Base-by-base conservation (phyloP, 1,140 invertebrate genomes). In the Drosophila mayri region DNA sequence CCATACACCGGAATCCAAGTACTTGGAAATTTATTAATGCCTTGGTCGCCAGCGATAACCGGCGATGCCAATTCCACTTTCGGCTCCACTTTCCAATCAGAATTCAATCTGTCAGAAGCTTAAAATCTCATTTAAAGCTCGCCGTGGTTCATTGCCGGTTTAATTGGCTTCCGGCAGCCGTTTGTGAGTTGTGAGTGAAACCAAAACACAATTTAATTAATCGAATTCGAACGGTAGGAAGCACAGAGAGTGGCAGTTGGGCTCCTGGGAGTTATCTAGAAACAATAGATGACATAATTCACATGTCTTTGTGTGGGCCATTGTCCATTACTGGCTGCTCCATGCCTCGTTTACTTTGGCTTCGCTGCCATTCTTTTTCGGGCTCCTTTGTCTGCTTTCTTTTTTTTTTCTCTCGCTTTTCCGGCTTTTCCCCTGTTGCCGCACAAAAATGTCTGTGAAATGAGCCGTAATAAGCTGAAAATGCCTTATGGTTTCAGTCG, bases 21-120 rank as follows among this genome's bases (percentile, higher is more conserved):
- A 74, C 76, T 87, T 83, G 76, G 76, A 71, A 80, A 88, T 87
- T 88, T 87, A 87, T 87, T 87, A 87, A 87, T 84, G 76, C 40
- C 71, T 25, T 25, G 43, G 47, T 40, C 58, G 49, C 38, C 70
- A 44, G 57, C 60, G 57, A 52, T 65, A 65, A 76, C 61, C 66
- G 60, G 60, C 46, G 65, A 66, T 66, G 20, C 18, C 35, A 61
- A 60, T 76, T 76, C n/a, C 40, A 76, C 40, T 54, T 47, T 66
- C 44, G 46, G 73, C 18, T 28, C 22, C 54, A n/a, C 37, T 54
- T 77, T 61, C 47, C 63, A 60, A 76, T 76, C 61, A 54, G 20
- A 76, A 43, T 52, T 76, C 47, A 70, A 76, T 76, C 41, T 68
- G 73, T 61, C 55, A 57, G 63, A 49, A 65, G 65, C 71, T 65